Conservation (phyloP, 2,113 vertebrate species). For the Nycticebus coucang region DNA sequence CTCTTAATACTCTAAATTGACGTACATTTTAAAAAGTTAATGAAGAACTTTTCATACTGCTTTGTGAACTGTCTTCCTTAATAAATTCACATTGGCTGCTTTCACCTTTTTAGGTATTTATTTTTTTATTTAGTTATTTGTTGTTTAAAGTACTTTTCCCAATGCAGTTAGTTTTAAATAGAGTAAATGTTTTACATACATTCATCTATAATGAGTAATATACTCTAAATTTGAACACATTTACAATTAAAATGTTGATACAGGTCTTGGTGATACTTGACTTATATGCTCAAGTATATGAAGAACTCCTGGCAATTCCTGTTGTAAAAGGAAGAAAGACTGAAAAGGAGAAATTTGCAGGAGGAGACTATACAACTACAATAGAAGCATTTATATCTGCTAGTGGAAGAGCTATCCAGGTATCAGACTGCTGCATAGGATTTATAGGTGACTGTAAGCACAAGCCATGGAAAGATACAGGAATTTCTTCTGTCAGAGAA, state of each 20-base stretch:
- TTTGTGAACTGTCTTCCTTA: slow-evolving; percentile 20
- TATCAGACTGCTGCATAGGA: slow-evolving; percentile 57
- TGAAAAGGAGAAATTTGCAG: slow-evolving; percentile 98
- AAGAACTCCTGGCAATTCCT: slow-evolving; percentile 97
- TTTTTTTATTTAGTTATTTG: not conserved
- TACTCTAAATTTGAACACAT: not conserved
- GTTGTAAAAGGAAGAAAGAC: slow-evolving; percentile 98
- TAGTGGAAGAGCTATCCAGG: slow-evolving; percentile 97
- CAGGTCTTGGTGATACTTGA: slow-evolving; percentile 98
- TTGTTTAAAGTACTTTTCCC: not conserved
- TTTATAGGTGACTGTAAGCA: accelerated
- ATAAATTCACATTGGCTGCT: not conserved
- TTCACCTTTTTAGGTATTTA: not conserved
- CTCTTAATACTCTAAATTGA: not conserved
- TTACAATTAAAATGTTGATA: slow-evolving; percentile 33
- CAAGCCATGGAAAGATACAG: not conserved
- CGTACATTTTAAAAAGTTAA: not conserved
- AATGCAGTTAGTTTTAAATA: not conserved
- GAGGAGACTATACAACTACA: slow-evolving; percentile 97
- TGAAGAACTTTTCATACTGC: not conserved
- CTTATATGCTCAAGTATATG: slow-evolving; percentile 94
- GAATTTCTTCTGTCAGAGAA: not conserved
- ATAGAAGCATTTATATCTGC: slow-evolving; percentile 97
- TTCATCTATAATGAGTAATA: not conserved
- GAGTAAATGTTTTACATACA: not conserved